Evolutionary conservation across 2,888 invertebrate species (phyloP), one percentile per base, ranked within the genome.

Genomic region (Xestoiulus laeticollis): DNA sequence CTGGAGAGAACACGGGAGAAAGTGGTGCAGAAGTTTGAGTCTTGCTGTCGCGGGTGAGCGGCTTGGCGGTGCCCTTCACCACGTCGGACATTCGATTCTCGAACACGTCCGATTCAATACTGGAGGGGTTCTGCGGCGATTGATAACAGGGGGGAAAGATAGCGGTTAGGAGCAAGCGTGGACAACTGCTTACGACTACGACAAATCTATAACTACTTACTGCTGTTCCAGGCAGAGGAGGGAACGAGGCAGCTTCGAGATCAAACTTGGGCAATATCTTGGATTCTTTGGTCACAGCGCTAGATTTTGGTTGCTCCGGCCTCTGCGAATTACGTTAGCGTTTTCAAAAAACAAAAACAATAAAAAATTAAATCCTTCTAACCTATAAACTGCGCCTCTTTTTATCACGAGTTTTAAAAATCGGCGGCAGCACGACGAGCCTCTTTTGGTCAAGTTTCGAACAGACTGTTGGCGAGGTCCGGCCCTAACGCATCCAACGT

Each of bases 51-150:
- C 90, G 90, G 2, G 90, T 91, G 59, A 90, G 89, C 89, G 93
- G 92, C 91, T 94, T 94, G 87, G 94, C 94, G 78, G 95, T 95
- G 88, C 95, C 95, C 90, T 96, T 96, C 85, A 96, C 96, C 83
- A 96, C 96, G 92, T 96, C 96, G 16, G 96, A 94, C 90, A 96
- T 93, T 91, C 96, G 94, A 89, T 90, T 92, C 87, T 91, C 91
- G 89, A 90, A 91, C 22, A 90, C 90, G 59, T 91, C 91, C 59
- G 85, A 32, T 84, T 84, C 84, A 84, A 84, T 43, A 43, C 84
- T 84, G 43, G 84, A 84, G 22, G 43, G 84, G 33, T 84, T 32
- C 84, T 84, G 33, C 8, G 32, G 33, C n/a, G 30, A 82, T 6
- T 10, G 26, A n/a, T n/a, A 68, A 82, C 4, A 32, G n/a, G 6